phyloP scores from a whole-genome alignment of 2,113 vertebrate species.

The Microtus pennsylvanicus region DNA sequence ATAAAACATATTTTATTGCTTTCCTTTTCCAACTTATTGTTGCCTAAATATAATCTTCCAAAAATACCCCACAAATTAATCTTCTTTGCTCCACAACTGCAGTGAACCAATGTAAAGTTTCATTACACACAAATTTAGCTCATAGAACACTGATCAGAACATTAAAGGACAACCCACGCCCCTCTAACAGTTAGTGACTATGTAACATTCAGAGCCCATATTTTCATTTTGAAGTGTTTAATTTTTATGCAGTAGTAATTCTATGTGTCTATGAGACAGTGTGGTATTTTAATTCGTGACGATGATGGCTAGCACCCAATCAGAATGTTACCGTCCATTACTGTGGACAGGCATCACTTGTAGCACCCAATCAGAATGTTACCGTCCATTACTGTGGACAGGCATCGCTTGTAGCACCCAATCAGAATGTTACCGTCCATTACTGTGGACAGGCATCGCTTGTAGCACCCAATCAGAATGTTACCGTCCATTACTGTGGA shows the following conservation, averaged over 20 bases:
- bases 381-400: too few relatives aligned
- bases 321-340: neutral
- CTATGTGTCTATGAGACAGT: too few relatives aligned
- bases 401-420: too few relatives aligned
- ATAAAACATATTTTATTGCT: slow-evolving; percentile 48
- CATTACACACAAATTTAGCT: neutral
- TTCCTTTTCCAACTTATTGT: slow-evolving; percentile 46
- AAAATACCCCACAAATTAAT: slow-evolving; percentile 28
- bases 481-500: too few relatives aligned
- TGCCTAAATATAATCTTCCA: slow-evolving; percentile 55
- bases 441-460: too few relatives aligned
- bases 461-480: too few relatives aligned
- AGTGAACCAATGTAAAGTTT: neutral
- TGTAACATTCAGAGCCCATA: neutral
- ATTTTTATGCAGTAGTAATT: too few relatives aligned
- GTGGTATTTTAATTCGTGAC: too few relatives aligned
- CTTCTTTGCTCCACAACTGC: neutral
- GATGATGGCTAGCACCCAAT: neutral
- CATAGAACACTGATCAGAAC: neutral
- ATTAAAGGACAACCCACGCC: neutral
- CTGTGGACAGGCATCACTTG: too few relatives aligned
- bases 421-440: too few relatives aligned
- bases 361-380: too few relatives aligned
- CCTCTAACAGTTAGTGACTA: neutral
- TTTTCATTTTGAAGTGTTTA: neutral